phyloP scores from a whole-genome alignment of 2,888 invertebrate species.

The Resseliella maxima region DNA sequence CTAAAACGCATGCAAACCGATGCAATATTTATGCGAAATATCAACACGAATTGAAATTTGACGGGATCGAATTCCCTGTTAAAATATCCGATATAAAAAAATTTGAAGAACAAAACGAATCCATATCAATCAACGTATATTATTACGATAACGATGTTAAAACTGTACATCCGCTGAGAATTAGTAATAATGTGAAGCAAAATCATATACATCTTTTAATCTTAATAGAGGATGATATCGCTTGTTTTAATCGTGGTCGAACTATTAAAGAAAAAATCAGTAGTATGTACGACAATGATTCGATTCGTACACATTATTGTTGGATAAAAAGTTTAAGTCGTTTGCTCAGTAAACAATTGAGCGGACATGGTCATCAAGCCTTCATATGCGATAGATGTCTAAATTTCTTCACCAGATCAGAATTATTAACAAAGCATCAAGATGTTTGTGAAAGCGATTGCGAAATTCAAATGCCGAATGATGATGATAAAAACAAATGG shows the following conservation, averaged over 20 bases:
- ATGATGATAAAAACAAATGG: not conserved
- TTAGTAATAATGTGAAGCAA: conserved; percentile 59
- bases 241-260: not conserved
- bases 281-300: not conserved
- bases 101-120: not conserved
- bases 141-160: not conserved
- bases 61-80: not conserved
- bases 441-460: not conserved
- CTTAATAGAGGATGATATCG: not conserved
- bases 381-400: not conserved
- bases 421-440: not conserved
- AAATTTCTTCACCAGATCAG: not conserved
- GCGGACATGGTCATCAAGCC: not conserved
- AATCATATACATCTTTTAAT: conserved; percentile 57
- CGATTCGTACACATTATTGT: not conserved
- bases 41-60: not conserved
- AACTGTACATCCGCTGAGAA: conserved; percentile 57
- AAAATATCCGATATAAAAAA: not conserved
- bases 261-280: not conserved
- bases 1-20: not conserved
- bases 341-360: not conserved
- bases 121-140: not conserved
- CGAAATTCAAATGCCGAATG: not conserved
- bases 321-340: conserved; percentile 15
- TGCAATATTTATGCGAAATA: not conserved